Base-by-base conservation (phyloP, 2,113 vertebrate genomes). In the Ursus arctos region DNA sequence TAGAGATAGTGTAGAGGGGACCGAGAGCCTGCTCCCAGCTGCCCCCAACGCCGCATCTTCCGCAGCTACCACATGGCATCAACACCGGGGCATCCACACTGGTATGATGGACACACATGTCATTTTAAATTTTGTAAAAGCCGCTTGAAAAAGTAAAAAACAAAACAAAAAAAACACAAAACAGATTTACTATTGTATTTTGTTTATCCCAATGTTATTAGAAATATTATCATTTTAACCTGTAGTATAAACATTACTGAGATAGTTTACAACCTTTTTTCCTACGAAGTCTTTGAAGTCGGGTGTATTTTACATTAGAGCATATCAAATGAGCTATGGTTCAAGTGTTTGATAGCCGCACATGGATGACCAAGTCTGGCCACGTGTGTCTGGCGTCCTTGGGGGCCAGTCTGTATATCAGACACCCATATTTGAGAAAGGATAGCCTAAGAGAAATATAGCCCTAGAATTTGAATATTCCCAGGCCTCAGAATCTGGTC, bases 301-400 rank as follows among this genome's bases (percentile, higher is more conserved):
- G 7, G 33, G 14, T n/a, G 1, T 26, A 36, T 61, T 61, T 85
- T 63, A n/a, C 13, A 47, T 47, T 36, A 40, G 19, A 59, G 33
- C 15, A 63, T 0, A 18, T 59, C 59, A n/a, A 5, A 16, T 11
- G 1, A 43, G 72, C 71, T 43, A 6, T 0, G 16, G 19, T 51
- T 76, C 61, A 13, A 36, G 80, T 26, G 36, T 67, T n/a, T 3
- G 0, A 43, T 33, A 59, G 18, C 59, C 59, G 3, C 0, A 11
- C 13, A 3, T 57, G 33, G 33, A 18, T 5, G 2, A 67, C 14
- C 12, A 14, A 33, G 2, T 69, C 65, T 72, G 77, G 21, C 51
- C 18, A 6, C 13, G 1, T 0, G 3, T 0, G 5, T 40, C 69
- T 22, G 13, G 16, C 6, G 0, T 55, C 72, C 65, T 49, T 0